These are phyloP conservation scores for Leptinotarsa lineolata DNA, from an alignment of 1,140 invertebrate genomes.

Conservation along the genomic window DNA sequence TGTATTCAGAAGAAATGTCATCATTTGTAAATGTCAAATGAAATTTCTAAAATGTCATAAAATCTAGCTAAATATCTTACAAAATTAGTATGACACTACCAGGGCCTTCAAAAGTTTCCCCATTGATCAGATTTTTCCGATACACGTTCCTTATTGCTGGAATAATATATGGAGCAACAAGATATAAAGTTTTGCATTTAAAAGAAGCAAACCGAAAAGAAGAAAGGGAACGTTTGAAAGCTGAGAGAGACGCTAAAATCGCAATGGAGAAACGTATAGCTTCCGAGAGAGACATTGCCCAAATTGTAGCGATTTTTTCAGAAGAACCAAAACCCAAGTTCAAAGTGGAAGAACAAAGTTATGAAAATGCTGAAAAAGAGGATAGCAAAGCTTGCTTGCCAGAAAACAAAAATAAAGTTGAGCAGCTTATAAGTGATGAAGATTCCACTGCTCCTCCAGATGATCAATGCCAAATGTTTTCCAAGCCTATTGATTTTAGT, in stretches of 20 bases:
- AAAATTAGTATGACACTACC: slow-evolving; percentile 1
- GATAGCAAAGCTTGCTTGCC: background rate
- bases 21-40: background rate
- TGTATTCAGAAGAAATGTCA: background rate
- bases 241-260: background rate
- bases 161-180: slow-evolving; percentile 19
- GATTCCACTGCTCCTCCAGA: background rate
- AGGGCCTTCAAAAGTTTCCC: slow-evolving; percentile 9
- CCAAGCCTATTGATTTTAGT: background rate
- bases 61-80: background rate
- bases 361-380: background rate
- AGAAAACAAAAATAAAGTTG: background rate
- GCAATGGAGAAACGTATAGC: background rate
- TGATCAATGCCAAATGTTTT: background rate
- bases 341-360: background rate
- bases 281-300: slow-evolving; percentile 6
- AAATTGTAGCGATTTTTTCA: slow-evolving; percentile 15
- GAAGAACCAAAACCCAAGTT: slow-evolving; percentile 6
- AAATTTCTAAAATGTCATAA: background rate
- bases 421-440: no score
- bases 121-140: slow-evolving; percentile 16
- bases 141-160: slow-evolving; percentile 9
- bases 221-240: background rate
- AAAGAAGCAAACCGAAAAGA: slow-evolving; percentile 14
- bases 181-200: background rate